Base-by-base conservation (phyloP, 2,797 vertebrate genomes). In the Falco peregrinus region DNA sequence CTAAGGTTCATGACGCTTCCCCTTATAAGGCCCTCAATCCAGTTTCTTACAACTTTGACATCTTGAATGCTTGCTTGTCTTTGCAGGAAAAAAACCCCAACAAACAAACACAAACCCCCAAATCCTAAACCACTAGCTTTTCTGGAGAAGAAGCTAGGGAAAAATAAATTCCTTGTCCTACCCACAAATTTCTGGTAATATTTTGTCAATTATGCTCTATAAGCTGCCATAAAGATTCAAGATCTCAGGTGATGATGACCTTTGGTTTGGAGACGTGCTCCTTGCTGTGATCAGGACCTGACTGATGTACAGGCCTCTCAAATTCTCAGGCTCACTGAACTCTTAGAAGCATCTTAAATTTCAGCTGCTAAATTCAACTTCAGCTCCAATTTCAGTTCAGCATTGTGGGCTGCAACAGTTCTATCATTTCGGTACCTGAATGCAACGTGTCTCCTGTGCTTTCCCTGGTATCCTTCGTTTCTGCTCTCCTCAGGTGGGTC, bases 61-160 rank as follows among this genome's bases (percentile, higher is more conserved):
- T 31, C n/a, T 81, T 29, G 3, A 6, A 2, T 60, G 5, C 7
- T 78, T 74, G 19, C 3, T 59, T 37, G 17, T 68, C 14, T 59
- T 83, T 51, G 39, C 15, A 70, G 11, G 1, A 2, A 33, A 61
- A n/a, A 28, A 21, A 33, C 6, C 26, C 28, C 35, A 31, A 3
- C 1, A 26, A 63, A 37, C 14, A 39, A 48, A 8, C 7, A 45
- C 1, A 14, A 48, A 16, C 1, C 5, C 3, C 8, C 1, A 2
- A 45, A 57, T 7, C 2, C 3, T 31, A 48, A 68, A 45, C 11
- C 16, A 29, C 5, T 31, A 71, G 1, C 0, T 39, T 53, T 71
- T 78, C 29, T 24, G 37, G 25, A 60, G 25, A 90, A 8, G 5
- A 75, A 37, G 47, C 13, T 53, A 33, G 10, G 61, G 8, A 56